Base-by-base conservation (phyloP, 2,797 vertebrate genomes). In the Astyanax mexicanus region DNA sequence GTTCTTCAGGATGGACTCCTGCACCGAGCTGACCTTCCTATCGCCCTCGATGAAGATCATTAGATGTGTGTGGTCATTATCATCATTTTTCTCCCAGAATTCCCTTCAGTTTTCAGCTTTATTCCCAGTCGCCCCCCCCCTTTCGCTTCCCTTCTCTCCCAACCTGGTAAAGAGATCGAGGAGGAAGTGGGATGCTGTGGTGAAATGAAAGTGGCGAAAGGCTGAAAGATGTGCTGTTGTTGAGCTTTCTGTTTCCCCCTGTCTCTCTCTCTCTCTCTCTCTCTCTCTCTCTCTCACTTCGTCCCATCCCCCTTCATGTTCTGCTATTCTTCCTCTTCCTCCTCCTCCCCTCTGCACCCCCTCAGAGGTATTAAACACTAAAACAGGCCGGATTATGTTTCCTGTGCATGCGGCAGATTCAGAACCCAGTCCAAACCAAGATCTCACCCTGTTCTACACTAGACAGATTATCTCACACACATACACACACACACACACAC, bases 161-260 rank as follows among this genome's bases (percentile, higher is more conserved):
- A 82, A 85, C 77, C 85, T 90, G 88, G 81, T 88, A 86, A 89
- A 91, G 80, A 82, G 88, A 87, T 90, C 80, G 87, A 85, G 75
- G 73, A 75, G 64, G 74, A 82, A 86, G 83, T 77, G 71, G 83
- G 75, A 64, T 82, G 76, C 84, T 87, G 86, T 64, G 67, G 55
- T 74, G 88, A 89, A 92, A 91, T 89, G 84, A 88, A 92, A 92
- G 89, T 90, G 90, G 82, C 87, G 83, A 91, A 90, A 90, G 85
- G 73, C 89, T 90, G 70, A 90, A 86, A 85, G 88, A 89, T 88
- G 81, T 77, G 79, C 87, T 87, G 84, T 84, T 84, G 85, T 84
- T 81, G 70, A 80, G n/a, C 32, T n/a, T 15, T 68, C 72, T 81
- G 74, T 79, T 71, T 27, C 79, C 84, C 81, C 78, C 83, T n/a